Conservation (phyloP, 1,140 invertebrate genomes). For the Drosophila sucinea region DNA sequence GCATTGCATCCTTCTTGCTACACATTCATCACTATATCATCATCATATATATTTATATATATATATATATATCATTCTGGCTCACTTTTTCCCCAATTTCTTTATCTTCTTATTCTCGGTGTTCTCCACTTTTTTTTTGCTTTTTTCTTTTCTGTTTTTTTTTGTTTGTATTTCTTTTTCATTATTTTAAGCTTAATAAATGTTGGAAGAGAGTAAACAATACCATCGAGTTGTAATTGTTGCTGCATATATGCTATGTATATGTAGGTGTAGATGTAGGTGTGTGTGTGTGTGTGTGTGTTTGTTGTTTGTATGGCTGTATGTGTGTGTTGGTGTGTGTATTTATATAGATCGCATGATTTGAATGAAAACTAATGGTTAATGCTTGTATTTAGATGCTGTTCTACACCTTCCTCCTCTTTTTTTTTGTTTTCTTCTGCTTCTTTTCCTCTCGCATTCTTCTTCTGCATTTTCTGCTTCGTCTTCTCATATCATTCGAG, state of each 20-base stretch:
- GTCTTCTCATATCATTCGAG: constrained; percentile 71
- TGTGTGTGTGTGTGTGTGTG: constrained; percentile 38
- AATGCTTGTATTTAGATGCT: constrained; percentile 67
- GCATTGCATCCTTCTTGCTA: constrained; percentile 32
- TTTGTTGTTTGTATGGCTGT: constrained; percentile 29
- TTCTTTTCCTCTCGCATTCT: constrained; percentile 35
- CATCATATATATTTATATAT: constrained; percentile 24
- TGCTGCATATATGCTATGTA: constrained; percentile 68
- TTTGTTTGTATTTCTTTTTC: constrained; percentile 22
- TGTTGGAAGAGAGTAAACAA: constrained; percentile 82
- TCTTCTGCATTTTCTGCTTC: constrained; percentile 36
- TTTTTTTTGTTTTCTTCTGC: constrained; percentile 30
- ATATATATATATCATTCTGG: constrained; percentile 20
- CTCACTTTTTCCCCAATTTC: constrained; percentile 10
- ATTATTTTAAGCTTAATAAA: constrained; percentile 79
- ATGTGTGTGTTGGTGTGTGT: constrained; percentile 48
- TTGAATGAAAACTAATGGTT: constrained; percentile 78
- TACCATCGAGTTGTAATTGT: constrained; percentile 79
- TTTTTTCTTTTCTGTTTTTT: constrained; percentile 36
- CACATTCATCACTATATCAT: constrained; percentile 36
- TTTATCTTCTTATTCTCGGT: neutral
- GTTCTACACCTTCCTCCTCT: constrained; percentile 66
- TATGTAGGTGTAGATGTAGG: constrained; percentile 37
- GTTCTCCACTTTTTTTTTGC: constrained; percentile 35
- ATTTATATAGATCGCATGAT: constrained; percentile 64